Base-by-base conservation (phyloP, 2,113 vertebrate species). In the Myxocyprinus asiaticus region DNA sequence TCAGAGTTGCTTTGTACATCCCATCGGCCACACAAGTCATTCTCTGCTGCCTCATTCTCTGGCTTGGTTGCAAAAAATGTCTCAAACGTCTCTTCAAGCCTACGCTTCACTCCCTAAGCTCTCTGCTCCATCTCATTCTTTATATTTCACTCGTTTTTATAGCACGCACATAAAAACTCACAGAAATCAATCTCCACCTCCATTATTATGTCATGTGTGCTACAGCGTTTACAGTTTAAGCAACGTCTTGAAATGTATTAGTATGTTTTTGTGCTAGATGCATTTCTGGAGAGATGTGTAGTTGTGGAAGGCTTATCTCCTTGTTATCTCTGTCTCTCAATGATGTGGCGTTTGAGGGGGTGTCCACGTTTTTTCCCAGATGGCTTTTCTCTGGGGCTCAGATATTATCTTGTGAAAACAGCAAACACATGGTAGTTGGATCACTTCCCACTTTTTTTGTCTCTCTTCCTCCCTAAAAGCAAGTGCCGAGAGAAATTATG, bases 361-460 rank as follows among this genome's bases (percentile, higher is more conserved):
- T 10, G 5, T 56, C 12, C 53, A n/a, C 14, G 53, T 56, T 56
- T 56, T 56, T 33, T 14, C 5, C 53, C 53, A n/a, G 53, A 9
- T 67, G 15, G n/a, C n/a, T 9, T 70, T 17, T 70, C 47, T 70
- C 68, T 33, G 4, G 22, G 68, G 4, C 15, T 44, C 51, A 71
- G 63, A 63, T 51, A 44, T 74, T 78, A 66, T 71, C 44, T 72
- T 64, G 10, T 44, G 67, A 62, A 77, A 65, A 82, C 45, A 61
- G 69, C 11, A 55, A 58, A 67, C 44, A 47, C 12, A 56, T 9
- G 62, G 15, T 59, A n/a, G 7, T 70, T 74, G 69, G 68, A 78
- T 47, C 76, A 51, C 5, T 22, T 9, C 62, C 76, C 70, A 65
- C 51, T 51, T 33, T 33, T 33, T 33, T 42, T 59, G 7, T 43